Percentiles rank a stretch among this genome's conserved stretches.
These are phyloP conservation scores for Leptopilina syphax DNA, from an alignment of 2,888 invertebrate genomes.

Conservation along the genomic window DNA sequence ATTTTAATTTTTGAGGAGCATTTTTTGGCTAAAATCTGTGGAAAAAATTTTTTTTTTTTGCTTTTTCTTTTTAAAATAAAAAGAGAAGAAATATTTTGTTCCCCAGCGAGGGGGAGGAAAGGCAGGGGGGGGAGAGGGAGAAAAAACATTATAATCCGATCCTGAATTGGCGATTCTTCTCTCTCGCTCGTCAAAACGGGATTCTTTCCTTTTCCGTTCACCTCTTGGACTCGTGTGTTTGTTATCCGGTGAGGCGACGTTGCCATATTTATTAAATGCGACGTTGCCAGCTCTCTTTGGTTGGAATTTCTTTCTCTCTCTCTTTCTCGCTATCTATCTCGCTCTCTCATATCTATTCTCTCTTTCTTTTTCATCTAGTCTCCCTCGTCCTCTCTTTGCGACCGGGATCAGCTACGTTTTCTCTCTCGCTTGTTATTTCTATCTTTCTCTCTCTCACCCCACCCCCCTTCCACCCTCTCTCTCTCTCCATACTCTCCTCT, in stretches of 20 bases:
- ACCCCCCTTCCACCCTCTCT: conserved; percentile 54
- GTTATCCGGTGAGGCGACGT: conserved; percentile 70
- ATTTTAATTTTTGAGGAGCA: too few species aligned
- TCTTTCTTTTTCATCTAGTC: conserved; percentile 44
- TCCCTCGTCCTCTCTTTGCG: conserved; percentile 41
- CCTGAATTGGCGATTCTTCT: conserved; percentile 44
- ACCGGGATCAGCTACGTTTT: conserved; percentile 47
- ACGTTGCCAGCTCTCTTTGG: conserved; percentile 60
- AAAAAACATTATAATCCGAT: conserved; percentile 23
- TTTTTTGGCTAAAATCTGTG: too few species aligned
- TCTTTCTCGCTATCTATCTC: conserved; percentile 38
- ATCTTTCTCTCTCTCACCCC: conserved; percentile 31
- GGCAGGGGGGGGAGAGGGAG: not conserved
- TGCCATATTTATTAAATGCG: conserved; percentile 61
- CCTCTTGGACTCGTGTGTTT: conserved; percentile 65
- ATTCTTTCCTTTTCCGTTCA: conserved; percentile 75
- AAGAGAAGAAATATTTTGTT: not conserved
- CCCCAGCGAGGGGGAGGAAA: too few species aligned
- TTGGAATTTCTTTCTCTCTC: conserved; percentile 49
- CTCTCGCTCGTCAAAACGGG: conserved; percentile 68
- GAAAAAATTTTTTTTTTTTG: too few species aligned
- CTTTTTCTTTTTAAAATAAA: too few species aligned
- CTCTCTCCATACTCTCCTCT: conserved; percentile 48
- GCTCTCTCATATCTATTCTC: conserved; percentile 13
- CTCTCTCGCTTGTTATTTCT: too few species aligned